A percentile compares a stretch with the other conserved stretches of the same genome.
Evolutionary conservation across 2,113 vertebrate genomes (phyloP).

Genomic region (Glareola pratincola): DNA sequence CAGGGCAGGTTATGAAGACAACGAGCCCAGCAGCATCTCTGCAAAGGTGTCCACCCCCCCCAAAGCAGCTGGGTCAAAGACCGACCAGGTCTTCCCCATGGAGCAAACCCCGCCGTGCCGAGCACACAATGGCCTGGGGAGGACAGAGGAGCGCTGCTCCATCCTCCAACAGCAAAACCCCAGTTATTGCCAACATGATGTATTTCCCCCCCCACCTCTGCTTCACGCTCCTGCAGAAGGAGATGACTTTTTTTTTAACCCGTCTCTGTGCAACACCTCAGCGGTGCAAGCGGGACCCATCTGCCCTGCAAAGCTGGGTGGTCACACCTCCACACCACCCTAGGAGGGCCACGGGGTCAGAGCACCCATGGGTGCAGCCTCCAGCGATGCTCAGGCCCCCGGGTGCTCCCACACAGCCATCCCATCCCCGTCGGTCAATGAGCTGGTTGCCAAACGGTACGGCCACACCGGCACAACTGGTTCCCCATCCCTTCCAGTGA

Average conservation of each 20-base stretch:
- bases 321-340: background rate
- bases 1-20: background rate
- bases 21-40: background rate
- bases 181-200: background rate
- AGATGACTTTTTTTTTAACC: conserved; percentile 30
- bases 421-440: accelerated
- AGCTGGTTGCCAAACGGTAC: background rate
- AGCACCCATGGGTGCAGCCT: background rate
- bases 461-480: background rate
- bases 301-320: background rate
- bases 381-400: background rate
- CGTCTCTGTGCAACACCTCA: background rate
- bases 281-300: background rate
- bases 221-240: background rate
- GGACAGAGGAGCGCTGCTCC: accelerated
- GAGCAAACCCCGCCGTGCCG: background rate
- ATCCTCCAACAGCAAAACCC: background rate
- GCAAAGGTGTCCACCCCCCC: background rate
- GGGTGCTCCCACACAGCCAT: background rate
- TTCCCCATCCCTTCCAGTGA: conserved; percentile 11
- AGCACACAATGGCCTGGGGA: accelerated
- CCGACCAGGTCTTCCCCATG: background rate
- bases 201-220: background rate
- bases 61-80: background rate
- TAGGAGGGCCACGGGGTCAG: accelerated